Conservation (phyloP, 2,797 vertebrate species). For the Urocyon cinereoargenteus region DNA sequence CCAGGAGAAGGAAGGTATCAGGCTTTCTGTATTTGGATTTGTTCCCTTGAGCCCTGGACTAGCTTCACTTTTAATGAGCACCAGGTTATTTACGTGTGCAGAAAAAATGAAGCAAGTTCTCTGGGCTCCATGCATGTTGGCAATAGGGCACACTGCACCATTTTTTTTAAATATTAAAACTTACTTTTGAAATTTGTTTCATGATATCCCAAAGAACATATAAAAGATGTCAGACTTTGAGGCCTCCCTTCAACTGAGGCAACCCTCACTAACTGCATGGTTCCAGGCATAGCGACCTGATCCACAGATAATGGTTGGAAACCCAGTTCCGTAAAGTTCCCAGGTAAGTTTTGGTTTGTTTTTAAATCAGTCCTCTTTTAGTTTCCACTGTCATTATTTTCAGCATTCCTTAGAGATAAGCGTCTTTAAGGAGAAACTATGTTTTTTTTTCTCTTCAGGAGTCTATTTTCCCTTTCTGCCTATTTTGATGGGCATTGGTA, state of each 20-base stretch:
- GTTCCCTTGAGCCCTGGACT: neutral
- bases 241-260: neutral
- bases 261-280: neutral
- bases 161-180: neutral
- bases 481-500: neutral
- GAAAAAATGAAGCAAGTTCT: neutral
- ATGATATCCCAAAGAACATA: neutral
- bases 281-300: neutral
- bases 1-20: neutral
- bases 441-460: slow-evolving; percentile 6
- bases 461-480: neutral
- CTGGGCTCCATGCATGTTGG: neutral
- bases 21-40: neutral
- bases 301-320: neutral
- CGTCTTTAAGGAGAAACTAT: slow-evolving; percentile 5
- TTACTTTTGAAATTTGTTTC: slow-evolving; percentile 16
- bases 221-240: neutral
- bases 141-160: neutral
- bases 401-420: neutral
- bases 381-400: neutral
- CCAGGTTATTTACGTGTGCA: neutral
- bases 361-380: neutral
- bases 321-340: neutral
- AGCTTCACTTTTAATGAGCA: slow-evolving; percentile 15
- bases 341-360: neutral